Base-by-base conservation (phyloP, 2,797 vertebrate species). In the Paguma larvata region DNA sequence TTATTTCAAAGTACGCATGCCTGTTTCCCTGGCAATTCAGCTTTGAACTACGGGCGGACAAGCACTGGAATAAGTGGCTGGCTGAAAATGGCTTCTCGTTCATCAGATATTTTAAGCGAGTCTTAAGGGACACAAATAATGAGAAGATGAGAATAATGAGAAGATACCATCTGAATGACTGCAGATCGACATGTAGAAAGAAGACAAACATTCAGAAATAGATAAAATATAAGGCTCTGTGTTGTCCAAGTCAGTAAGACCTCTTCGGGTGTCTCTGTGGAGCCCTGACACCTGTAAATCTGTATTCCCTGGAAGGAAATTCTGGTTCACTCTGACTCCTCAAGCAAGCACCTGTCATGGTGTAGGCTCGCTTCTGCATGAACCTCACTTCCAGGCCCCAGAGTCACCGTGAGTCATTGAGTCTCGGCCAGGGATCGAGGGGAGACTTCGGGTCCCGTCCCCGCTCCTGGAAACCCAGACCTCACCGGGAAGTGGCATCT, bases 51-150 rank as follows among this genome's bases (percentile, higher is more conserved):
- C 3, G 68, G 87, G 84, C 92, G 56, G 34, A 75, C 82, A 92
- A 70, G 83, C 67, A 30, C 56, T 11, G 23, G 96, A 91, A 96
- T 89, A 91, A 96, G 46, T 38, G 18, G 30, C 34, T 41, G 46
- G 34, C 88, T 44, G 44, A 62, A 95, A 92, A 89, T 3, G 48
- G 85, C 83, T 89, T 95, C 92, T 48, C 27, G 34, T 63, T 48
- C 89, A 92, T 93, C 91, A 97, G 95, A 94, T 83, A 98, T 44
- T 86, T 86, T 59, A 82, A 96, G 53, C 77, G 16, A 91, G 59
- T 84, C 95, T 93, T 34, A 32, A 94, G 90, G 95, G 87, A 97
- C 85, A 95, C 87, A 95, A 85, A 92, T 63, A 93, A 97, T 92
- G 89, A 82, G 32, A 72, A 97, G 97, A n/a, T n/a, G n/a, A n/a